Evolutionary conservation across 1,140 invertebrate species (phyloP).

Genomic region (Cylas formicarius): DNA sequence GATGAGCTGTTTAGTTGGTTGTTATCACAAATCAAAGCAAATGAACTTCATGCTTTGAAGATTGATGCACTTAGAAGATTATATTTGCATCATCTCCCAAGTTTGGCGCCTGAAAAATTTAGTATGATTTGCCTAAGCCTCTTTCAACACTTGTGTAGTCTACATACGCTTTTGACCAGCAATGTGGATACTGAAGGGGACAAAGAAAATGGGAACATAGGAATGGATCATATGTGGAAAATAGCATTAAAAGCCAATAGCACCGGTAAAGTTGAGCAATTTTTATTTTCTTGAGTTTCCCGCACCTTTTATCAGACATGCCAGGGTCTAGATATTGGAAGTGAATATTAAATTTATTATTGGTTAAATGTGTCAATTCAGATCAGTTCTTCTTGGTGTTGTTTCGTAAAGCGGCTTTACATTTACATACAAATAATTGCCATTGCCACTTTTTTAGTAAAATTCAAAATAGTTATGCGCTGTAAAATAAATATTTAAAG

Average conservation of each 20-base stretch:
- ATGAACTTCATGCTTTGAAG: conserved; percentile 84
- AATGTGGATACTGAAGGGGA: conserved; percentile 39
- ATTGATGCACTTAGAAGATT: conserved; percentile 75
- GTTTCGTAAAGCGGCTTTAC: no score
- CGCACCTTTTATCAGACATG: no score
- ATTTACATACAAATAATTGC: no score
- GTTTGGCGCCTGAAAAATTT: conserved; percentile 76
- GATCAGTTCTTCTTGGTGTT: no score
- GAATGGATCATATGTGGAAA: conserved; percentile 90
- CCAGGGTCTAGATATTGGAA: no score
- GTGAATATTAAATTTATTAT: no score
- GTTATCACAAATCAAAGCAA: conserved; percentile 77
- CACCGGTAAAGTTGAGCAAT: conserved; percentile 58
- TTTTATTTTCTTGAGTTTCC: no score
- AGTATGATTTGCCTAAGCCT: conserved; percentile 86
- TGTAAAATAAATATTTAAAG: no score
- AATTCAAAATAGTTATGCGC: no score
- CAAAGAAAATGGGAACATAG: conserved; percentile 55
- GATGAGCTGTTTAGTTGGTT: conserved; percentile 92
- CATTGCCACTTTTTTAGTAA: no score
- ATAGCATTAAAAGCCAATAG: conserved; percentile 82
- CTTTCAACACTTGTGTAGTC: conserved; percentile 83
- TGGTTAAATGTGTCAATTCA: no score
- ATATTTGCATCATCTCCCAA: conserved; percentile 83
- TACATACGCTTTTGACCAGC: conserved; percentile 64